Evolutionary conservation across 2,888 invertebrate genomes (phyloP), one percentile per base, ranked within the genome.

Genomic region (Tupiocoris notatus): DNA sequence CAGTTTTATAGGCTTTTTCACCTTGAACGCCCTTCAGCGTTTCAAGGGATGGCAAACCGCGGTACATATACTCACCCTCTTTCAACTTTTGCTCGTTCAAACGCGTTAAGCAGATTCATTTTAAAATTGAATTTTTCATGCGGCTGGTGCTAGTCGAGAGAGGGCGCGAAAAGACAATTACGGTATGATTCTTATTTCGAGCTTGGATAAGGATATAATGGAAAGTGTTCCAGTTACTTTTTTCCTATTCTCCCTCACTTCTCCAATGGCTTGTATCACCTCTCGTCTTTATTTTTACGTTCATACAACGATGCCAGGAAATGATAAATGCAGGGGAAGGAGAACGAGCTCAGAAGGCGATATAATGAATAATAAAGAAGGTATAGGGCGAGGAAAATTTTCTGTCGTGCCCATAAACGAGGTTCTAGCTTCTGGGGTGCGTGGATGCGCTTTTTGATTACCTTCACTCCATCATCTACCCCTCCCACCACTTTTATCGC

Each of bases 341-440:
- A 71, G 62, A 76, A 68, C 39, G n/a, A 39, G 39, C 39, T 3
- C 39, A 39, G 70, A 56, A 59, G 77, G 77, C 63, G 59, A 77
- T 77, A 65, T 64, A 77, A 77, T 77, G 77, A 77, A 77, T 77
- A 77, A 77, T 77, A 77, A 71, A 77, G 63, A 24, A 77, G 77
- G 21, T 25, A 25, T 23, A 23, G 61, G 54, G 62, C 61, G 22
- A 56, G 62, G 62, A 68, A 76, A 76, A 20, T 74, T 71, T 61
- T 62, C 23, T 18, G 71, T 16, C 39, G 62, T 16, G 71, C 62
- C 17, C 71, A 71, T 71, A 71, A 71, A 71, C 71, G 71, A 61
- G 39, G 71, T 71, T 61, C 24, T 59, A 61, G 61, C 61, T 71
- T 61, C 24, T 59, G 25, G 61, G 71, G 25, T 24, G 39, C 62